Evolutionary conservation across 2,888 invertebrate species (phyloP), one percentile per base, ranked within the genome.

Genomic region (Cyaniris semiargus): DNA sequence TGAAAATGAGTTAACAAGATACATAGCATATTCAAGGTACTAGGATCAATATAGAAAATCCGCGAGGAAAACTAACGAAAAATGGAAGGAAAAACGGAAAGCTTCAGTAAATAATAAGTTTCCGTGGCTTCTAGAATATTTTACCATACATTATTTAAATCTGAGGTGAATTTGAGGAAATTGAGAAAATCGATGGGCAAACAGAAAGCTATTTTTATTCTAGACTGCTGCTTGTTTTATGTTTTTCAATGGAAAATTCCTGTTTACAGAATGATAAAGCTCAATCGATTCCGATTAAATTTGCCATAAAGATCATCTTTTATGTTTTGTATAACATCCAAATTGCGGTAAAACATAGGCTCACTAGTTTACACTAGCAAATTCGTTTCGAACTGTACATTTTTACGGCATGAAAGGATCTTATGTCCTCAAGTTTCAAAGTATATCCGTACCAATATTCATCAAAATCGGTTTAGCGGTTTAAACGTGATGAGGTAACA

Each of bases 121-220:
- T 3, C 71, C 71, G 38, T 71, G 71, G 71, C 71, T 71, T 38
- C 71, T 71, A 21, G 71, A 71, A 71, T 71, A 71, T 71, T 71
- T 71, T 38, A 34, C 71, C 71, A 71, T 71, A 71, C 38, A 38
- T 71, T 71, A 71, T 71, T 71, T 71, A 71, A 71, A 71, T 71
- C 71, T n/a, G 38, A 71, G 38, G 71, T 38, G 10, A 71, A 71
- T 71, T 71, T 38, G 38, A 38, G 71, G 38, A 71, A 38, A 71
- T 71, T 38, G 38, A 71, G 38, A 71, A 3, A 71, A 71, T 71
- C 71, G n/a, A 71, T 71, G 71, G 10, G 1, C 71, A 38, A 71
- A 38, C n/a, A 38, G n/a, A 34, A 3, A 2, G 7, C 38, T n/a
- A 71, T 71, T 71, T 71, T 10, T 71, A 71, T 71, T 71, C 71